These are phyloP conservation scores for Phyllopteryx taeniolatus DNA, from an alignment of 2,113 vertebrate genomes.

Conservation along the genomic window DNA sequence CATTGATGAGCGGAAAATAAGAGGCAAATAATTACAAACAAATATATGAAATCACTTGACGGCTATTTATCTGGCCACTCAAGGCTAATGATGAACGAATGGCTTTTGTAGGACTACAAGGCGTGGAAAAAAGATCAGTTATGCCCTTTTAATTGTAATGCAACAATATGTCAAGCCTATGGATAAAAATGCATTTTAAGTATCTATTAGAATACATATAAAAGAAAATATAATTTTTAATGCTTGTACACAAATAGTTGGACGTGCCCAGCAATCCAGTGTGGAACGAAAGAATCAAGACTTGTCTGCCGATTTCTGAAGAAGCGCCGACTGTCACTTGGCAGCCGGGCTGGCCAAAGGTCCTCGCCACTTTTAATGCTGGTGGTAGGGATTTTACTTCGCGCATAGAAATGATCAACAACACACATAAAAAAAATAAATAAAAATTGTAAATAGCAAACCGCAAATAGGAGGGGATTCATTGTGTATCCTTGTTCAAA, in stretches of 20 bases:
- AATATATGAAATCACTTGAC: constrained; percentile 52
- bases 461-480: not conserved
- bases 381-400: too few relatives aligned
- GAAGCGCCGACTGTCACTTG: too few relatives aligned
- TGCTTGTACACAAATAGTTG: not conserved
- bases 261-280: too few relatives aligned
- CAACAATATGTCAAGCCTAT: not conserved
- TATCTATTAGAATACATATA: not conserved
- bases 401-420: too few relatives aligned
- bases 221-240: not conserved
- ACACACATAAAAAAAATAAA: too few relatives aligned
- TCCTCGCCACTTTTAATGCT: too few relatives aligned
- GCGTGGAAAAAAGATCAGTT: constrained; percentile 48
- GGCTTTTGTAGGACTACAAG: constrained; percentile 41
- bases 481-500: too few relatives aligned
- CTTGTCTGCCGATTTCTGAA: not conserved
- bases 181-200: not conserved
- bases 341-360: too few relatives aligned
- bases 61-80: constrained; percentile 59
- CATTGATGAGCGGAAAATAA: constrained; percentile 49
- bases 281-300: not conserved
- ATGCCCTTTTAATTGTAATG: constrained; percentile 42
- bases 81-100: constrained; percentile 55
- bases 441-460: not conserved
- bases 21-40: constrained; percentile 53